Evolutionary conservation across 2,888 invertebrate species (phyloP).

Genomic region (Monopis laevigella): DNA sequence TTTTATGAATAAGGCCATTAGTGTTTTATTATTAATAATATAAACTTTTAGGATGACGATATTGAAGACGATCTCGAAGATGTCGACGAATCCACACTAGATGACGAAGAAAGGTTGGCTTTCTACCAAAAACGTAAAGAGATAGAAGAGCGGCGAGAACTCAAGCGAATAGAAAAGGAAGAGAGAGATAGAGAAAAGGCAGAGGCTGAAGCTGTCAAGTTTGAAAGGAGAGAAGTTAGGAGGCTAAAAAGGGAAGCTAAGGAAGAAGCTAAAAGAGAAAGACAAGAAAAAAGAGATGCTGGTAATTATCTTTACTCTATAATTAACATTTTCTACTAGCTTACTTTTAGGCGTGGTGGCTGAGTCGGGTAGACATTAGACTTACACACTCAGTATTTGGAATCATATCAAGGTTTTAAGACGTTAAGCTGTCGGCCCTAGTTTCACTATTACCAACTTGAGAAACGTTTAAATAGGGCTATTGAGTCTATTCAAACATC

Average conservation of each 20-base stretch:
- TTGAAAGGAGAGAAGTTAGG: slow-evolving; percentile 40
- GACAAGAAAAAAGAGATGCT: slow-evolving; percentile 37
- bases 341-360: no score
- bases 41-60: slow-evolving; percentile 29
- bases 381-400: no score
- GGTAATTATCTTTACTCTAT: slow-evolving; percentile 29
- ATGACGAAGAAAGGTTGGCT: slow-evolving; percentile 47
- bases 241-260: slow-evolving; percentile 42
- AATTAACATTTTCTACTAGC: no score
- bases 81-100: slow-evolving; percentile 46
- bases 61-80: slow-evolving; percentile 46
- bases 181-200: slow-evolving; percentile 34
- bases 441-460: no score
- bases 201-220: slow-evolving; percentile 33
- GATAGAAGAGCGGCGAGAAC: slow-evolving; percentile 32
- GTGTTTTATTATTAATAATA: not conserved
- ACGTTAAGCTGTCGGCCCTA: no score
- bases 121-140: slow-evolving; percentile 33
- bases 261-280: slow-evolving; percentile 32
- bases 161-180: slow-evolving; percentile 32
- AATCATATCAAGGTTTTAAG: no score
- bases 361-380: no score
- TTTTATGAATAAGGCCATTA: no score
- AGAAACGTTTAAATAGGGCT: no score
- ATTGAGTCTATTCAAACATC: no score